Conservation (phyloP, 2,797 vertebrate species). For the Coregonus suidteri region DNA sequence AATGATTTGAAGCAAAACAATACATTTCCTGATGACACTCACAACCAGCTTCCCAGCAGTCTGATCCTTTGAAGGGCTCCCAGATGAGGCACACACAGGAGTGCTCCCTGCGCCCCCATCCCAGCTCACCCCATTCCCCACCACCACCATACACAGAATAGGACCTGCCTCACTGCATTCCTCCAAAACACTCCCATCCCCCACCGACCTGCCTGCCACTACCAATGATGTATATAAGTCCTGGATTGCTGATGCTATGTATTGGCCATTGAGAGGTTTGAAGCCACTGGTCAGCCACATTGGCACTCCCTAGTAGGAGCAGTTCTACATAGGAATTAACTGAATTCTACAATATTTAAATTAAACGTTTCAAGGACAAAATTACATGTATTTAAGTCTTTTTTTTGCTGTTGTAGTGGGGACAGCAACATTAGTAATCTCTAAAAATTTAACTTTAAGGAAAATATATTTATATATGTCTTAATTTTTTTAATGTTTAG, state of each 20-base stretch:
- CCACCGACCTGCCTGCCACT: constrained; percentile 71
- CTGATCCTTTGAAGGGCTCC: constrained; percentile 52
- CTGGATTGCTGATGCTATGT: too few relatives aligned
- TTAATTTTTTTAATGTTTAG: too few relatives aligned
- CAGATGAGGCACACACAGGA: constrained; percentile 54
- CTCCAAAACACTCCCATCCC: constrained; percentile 70
- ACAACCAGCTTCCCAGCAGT: background rate
- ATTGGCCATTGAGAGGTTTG: too few relatives aligned
- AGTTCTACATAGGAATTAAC: too few relatives aligned
- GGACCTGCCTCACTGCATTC: constrained; percentile 87
- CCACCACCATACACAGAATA: constrained; percentile 36
- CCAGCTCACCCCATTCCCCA: constrained; percentile 63
- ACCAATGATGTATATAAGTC: constrained; percentile 63
- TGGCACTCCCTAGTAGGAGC: too few relatives aligned
- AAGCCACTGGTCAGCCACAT: too few relatives aligned
- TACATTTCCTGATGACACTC: background rate
- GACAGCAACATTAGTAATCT: background rate
- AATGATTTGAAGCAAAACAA: constrained; percentile 1
- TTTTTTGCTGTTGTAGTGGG: constrained; percentile 38
- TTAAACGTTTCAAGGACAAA: too few relatives aligned
- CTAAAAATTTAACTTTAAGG: too few relatives aligned
- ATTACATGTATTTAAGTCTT: background rate
- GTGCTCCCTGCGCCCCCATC: constrained; percentile 61
- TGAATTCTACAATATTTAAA: too few relatives aligned
- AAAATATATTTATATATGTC: too few relatives aligned